Evolutionary conservation across 2,797 vertebrate genomes (phyloP).

Genomic region (Cyclura pinguis): DNA sequence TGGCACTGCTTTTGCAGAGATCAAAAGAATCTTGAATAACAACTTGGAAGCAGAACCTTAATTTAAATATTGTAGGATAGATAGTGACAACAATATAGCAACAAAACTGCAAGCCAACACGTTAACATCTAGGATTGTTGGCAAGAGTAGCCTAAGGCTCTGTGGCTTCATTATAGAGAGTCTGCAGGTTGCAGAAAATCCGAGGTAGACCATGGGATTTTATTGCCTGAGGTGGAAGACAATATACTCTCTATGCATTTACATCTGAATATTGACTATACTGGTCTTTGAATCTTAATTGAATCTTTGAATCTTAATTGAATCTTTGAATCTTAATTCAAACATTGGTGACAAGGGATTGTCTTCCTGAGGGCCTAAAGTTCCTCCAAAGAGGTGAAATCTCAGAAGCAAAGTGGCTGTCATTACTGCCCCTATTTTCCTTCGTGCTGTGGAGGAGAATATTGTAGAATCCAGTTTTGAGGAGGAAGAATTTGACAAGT

Average conservation of each 20-base stretch:
- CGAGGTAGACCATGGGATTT: too few relatives aligned
- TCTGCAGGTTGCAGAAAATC: neutral
- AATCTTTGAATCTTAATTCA: neutral
- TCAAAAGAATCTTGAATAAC: neutral
- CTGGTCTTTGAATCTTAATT: neutral
- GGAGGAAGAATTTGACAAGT: neutral
- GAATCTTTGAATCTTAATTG: neutral
- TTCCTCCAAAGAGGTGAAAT: neutral
- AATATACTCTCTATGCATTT: neutral
- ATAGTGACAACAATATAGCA: neutral
- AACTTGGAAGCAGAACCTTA: constrained; percentile 9
- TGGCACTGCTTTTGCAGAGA: constrained; percentile 46
- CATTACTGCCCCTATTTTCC: neutral
- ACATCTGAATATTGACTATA: neutral
- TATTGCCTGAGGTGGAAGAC: neutral
- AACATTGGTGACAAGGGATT: neutral
- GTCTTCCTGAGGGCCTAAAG: neutral
- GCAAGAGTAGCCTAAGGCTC: neutral
- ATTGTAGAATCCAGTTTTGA: neutral
- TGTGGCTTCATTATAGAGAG: neutral
- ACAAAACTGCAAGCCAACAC: neutral
- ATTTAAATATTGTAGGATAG: neutral
- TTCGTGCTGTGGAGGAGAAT: neutral
- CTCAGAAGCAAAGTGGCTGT: neutral
- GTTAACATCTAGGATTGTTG: neutral